These are phyloP conservation scores for Solenopsis invicta DNA, from an alignment of 1,140 invertebrate species.

Conservation along the genomic window DNA sequence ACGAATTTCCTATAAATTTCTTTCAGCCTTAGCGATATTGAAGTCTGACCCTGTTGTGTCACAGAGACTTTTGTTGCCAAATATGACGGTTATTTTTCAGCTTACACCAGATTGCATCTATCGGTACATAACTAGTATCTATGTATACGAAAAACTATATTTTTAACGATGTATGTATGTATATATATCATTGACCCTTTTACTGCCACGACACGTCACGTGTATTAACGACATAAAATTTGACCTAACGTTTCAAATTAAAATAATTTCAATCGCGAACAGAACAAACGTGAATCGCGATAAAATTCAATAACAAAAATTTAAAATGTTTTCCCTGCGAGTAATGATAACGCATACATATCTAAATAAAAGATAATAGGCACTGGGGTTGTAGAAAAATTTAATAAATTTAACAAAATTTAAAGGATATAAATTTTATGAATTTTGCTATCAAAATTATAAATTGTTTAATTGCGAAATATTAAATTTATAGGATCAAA, in stretches of 20 bases:
- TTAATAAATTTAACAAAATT: background rate
- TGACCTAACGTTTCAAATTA: background rate
- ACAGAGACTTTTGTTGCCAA: constrained; percentile 14
- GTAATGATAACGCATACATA: background rate
- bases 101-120: constrained; percentile 19
- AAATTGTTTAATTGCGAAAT: background rate
- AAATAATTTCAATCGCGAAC: constrained; percentile 42
- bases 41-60: constrained; percentile 19
- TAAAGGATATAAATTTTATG: background rate
- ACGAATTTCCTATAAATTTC: constrained; percentile 24
- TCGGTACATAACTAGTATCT: background rate
- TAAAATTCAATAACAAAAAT: background rate
- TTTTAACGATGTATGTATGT: constrained; percentile 28
- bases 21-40: background rate
- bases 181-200: background rate
- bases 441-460: background rate
- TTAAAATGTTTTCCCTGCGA: background rate
- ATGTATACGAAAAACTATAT: background rate
- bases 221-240: constrained; percentile 4
- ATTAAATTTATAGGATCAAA: background rate
- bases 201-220: constrained; percentile 14
- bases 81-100: constrained; percentile 50
- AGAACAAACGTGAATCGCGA: background rate
- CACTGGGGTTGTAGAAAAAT: background rate
- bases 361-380: background rate